Conservation (phyloP, 2,888 invertebrate species). For the Scaeva pyrastri region DNA sequence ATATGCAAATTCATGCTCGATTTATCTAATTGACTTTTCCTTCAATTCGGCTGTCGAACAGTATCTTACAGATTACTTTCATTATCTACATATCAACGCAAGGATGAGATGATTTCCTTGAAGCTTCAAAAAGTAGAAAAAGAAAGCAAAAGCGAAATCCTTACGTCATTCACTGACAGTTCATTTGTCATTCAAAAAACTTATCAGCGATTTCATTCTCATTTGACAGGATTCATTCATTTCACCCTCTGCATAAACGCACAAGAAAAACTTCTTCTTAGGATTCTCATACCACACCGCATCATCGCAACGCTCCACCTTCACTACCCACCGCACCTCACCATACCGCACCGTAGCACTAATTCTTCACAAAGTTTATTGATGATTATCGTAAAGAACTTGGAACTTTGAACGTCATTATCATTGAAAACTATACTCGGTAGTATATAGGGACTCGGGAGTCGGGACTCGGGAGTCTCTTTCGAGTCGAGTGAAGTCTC, state of each 20-base stretch:
- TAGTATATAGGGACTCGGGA: background rate
- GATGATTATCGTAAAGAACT: constrained; percentile 68
- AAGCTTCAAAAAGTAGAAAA: background rate
- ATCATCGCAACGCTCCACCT: too few species aligned
- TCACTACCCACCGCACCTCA: background rate
- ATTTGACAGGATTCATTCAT: constrained; percentile 60
- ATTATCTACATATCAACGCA: constrained; percentile 13
- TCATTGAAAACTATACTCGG: constrained; percentile 25
- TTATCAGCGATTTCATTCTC: constrained; percentile 64
- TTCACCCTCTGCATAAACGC: constrained; percentile 38
- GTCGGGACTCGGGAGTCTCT: too few species aligned
- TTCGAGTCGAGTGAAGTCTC: constrained; percentile 27
- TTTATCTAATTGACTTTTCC: constrained; percentile 31
- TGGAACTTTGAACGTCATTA: constrained; percentile 55
- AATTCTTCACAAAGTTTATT: constrained; percentile 64
- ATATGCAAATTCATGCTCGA: constrained; percentile 23
- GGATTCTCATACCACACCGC: background rate
- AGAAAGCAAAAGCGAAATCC: constrained; percentile 15
- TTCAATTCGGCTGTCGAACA: background rate
- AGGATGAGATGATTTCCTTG: constrained; percentile 34
- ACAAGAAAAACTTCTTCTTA: constrained; percentile 10
- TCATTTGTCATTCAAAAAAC: constrained; percentile 66
- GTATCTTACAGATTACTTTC: constrained; percentile 6
- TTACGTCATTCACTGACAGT: constrained; percentile 56
- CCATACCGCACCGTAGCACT: constrained; percentile 20